Evolutionary conservation across 92 coral and sea anemone genomes (phyloP).

Genomic region (Porites rus): DNA sequence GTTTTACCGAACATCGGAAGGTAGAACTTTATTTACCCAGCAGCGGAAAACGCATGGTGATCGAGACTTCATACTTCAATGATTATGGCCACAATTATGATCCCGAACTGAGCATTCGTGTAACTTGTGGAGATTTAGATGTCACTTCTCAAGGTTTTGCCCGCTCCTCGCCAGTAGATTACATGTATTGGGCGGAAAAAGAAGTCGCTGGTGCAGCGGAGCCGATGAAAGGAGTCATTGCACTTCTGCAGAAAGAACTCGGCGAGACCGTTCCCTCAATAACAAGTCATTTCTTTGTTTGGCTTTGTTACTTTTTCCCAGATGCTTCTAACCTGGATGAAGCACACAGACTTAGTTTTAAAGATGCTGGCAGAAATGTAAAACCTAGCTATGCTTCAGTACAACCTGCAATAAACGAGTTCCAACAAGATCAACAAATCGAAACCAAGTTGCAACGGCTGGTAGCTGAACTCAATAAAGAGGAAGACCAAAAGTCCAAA

Average conservation of each 20-base stretch:
- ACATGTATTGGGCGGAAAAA: background rate
- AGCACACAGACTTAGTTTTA: constrained; percentile 37
- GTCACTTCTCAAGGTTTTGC: constrained; percentile 23
- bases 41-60: constrained; percentile 28
- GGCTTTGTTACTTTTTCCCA: constrained; percentile 70
- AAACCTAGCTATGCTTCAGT: constrained; percentile 31
- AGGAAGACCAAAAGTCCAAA: background rate
- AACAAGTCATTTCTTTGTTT: constrained; percentile 58
- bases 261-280: constrained; percentile 51
- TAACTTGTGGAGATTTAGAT: constrained; percentile 54
- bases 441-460: background rate
- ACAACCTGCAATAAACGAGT: constrained; percentile 20
- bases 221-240: constrained; percentile 55
- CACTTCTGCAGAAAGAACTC: constrained; percentile 57
- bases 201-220: constrained; percentile 13
- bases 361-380: constrained; percentile 35
- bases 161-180: constrained; percentile 21
- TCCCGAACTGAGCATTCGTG: constrained; percentile 15
- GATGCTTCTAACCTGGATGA: constrained; percentile 17
- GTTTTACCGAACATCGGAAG: constrained; percentile 3
- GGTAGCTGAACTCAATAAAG: constrained; percentile 7
- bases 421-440: constrained; percentile 3
- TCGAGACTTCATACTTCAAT: constrained; percentile 3
- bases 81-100: background rate
- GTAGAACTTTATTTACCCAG: constrained; percentile 43